These are phyloP conservation scores for Hepsetus odoe DNA, from an alignment of 2,113 vertebrate genomes.

Conservation along the genomic window DNA sequence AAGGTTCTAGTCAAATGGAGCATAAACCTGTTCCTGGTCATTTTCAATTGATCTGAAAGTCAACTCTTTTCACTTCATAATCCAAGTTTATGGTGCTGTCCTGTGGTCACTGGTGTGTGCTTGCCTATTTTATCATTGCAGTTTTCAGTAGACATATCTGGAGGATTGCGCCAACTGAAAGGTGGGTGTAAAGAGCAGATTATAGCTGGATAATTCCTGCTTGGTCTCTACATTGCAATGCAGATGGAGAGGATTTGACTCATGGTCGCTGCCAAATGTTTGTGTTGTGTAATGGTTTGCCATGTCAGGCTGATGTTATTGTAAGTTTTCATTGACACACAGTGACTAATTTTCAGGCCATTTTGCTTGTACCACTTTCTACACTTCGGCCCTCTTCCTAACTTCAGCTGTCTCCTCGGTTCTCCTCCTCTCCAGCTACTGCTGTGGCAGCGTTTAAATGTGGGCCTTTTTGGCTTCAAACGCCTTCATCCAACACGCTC, in stretches of 20 bases:
- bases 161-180: not conserved
- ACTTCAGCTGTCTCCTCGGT: not conserved
- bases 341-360: not conserved
- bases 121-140: not conserved
- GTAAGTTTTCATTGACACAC: not conserved
- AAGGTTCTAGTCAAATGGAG: no score
- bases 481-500: not conserved
- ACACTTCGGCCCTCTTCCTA: not conserved
- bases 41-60: not conserved
- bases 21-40: no score
- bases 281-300: conserved; percentile 7
- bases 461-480: not conserved
- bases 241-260: conserved; percentile 10
- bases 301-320: conserved; percentile 6
- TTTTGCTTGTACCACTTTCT: not conserved
- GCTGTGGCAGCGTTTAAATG: not conserved
- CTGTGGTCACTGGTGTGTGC: not conserved
- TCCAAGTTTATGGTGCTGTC: not conserved
- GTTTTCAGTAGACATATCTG: not conserved
- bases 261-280: conserved; percentile 15
- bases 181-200: not conserved
- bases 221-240: not conserved
- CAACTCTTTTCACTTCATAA: not conserved
- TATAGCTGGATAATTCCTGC: not conserved
- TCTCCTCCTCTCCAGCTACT: not conserved